These are phyloP conservation scores for Neodiprion pinetum DNA, from an alignment of 1,140 invertebrate species.

Conservation along the genomic window DNA sequence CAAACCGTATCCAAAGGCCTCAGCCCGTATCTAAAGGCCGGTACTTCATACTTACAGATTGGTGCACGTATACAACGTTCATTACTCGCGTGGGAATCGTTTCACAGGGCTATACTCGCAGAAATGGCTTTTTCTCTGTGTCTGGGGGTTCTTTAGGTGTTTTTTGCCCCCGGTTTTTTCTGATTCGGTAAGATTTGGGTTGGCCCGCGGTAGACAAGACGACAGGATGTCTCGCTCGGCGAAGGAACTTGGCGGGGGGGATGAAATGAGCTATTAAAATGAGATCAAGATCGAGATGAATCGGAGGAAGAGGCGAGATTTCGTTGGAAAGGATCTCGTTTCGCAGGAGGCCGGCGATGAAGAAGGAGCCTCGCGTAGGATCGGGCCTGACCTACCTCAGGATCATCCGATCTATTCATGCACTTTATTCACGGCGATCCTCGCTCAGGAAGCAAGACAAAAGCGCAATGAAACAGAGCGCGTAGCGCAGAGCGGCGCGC, in stretches of 20 bases:
- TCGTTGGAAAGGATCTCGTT: constrained; percentile 7
- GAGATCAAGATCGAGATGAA: constrained; percentile 5
- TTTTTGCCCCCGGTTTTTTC: not conserved
- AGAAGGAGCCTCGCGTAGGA: not conserved
- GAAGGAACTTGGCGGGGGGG: not conserved
- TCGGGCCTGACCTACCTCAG: constrained; percentile 59
- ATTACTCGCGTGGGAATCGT: too few species aligned
- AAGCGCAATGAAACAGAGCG: constrained; percentile 59
- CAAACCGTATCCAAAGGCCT: too few species aligned
- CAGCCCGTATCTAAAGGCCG: too few species aligned
- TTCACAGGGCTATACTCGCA: too few species aligned
- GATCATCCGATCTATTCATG: constrained; percentile 63
- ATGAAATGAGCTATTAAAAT: constrained; percentile 3
- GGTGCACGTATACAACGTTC: too few species aligned
- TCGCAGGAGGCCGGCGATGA: not conserved
- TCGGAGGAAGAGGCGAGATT: not conserved
- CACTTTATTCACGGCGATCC: constrained; percentile 51
- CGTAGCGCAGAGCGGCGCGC: not conserved
- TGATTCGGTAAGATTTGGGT: not conserved
- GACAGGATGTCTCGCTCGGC: not conserved
- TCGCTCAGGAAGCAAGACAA: constrained; percentile 63
- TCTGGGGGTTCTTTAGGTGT: too few species aligned
- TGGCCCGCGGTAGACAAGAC: not conserved
- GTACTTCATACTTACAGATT: too few species aligned
- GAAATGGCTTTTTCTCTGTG: too few species aligned